Evolutionary conservation across 2,888 invertebrate genomes (phyloP), one percentile per base, ranked within the genome.

Genomic region (Acanthosoma haemorrhoidale): DNA sequence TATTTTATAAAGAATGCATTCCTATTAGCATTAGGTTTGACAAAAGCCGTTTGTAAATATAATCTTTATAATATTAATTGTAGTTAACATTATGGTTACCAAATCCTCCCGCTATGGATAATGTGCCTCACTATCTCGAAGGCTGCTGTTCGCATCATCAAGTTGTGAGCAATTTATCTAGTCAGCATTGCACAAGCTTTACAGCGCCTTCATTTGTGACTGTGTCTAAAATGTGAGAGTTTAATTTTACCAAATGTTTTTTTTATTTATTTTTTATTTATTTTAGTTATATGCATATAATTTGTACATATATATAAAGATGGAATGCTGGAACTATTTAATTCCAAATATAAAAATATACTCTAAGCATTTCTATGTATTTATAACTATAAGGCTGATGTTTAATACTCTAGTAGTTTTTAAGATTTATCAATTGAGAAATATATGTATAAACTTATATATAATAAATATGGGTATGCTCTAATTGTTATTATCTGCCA

Each of bases 181-280:
- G 72, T 72, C 72, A 72, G 70, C 69, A 67, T 70, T 70, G 72
- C 72, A 72, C 72, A 70, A 72, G 72, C 72, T 70, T 72, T 72
- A 61, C 69, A 71, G 66, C 51, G 69, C 64, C 64, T 64, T 64
- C 64, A 64, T 16, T 41, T 51, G 70, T 58, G 72, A 70, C 72
- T 72, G 72, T 70, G 72, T 72, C 72, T 70, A 38, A 68, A 67
- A 60, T 72, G 58, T 59, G 67, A 38, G 16, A 58, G 18, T 39
- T 64, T 41, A 38, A 51, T 51, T 51, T 51, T 51, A 51, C 51
- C 51, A 51, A 51, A 51, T 51, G 25, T 51, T 51, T n/a, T n/a
- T n/a, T n/a, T 58, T 11, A 58, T 58, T n/a, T 67, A 51, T 43
- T 51, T 57, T 21, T 57, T 51, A 51, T 61, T 29, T 34, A 25